These are phyloP conservation scores for Silurus aristotelis DNA, from an alignment of 2,797 vertebrate species.

Conservation along the genomic window DNA sequence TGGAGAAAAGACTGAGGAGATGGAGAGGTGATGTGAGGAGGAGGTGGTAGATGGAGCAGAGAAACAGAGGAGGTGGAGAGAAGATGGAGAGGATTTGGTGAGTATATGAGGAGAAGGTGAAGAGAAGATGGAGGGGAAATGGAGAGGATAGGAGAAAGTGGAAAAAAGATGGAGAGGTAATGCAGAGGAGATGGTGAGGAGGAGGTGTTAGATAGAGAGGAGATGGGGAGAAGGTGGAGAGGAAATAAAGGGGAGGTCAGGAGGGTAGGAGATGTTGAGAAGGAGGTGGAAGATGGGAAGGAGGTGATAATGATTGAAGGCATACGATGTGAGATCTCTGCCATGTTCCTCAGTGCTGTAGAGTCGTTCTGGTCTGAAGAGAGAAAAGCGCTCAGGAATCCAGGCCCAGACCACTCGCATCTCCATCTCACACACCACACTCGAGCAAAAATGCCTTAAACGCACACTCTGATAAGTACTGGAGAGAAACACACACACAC, in stretches of 20 bases:
- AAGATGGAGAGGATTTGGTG: no score
- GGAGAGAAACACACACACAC: conserved; percentile 12
- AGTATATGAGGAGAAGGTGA: no score
- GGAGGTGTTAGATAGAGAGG: no score
- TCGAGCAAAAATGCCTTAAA: conserved; percentile 77
- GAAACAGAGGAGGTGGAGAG: no score
- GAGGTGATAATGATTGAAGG: not conserved
- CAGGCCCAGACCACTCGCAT: conserved; percentile 89
- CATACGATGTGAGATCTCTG: conserved; percentile 80
- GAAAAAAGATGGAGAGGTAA: not conserved
- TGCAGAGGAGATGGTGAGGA: no score
- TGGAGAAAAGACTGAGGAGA: no score
- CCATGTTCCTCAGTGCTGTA: conserved; percentile 77
- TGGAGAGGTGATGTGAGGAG: no score
- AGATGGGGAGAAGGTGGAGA: not conserved
- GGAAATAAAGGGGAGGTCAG: not conserved
- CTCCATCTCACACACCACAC: conserved; percentile 77
- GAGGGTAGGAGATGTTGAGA: no score
- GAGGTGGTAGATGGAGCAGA: no score
- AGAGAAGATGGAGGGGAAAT: not conserved
- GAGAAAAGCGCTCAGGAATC: conserved; percentile 87
- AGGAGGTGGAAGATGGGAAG: not conserved
- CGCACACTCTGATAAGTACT: conserved; percentile 80
- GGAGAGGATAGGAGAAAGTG: not conserved
- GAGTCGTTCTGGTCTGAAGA: conserved; percentile 79